Evolutionary conservation across 2,113 vertebrate genomes (phyloP).

Genomic region (Abramis brama): DNA sequence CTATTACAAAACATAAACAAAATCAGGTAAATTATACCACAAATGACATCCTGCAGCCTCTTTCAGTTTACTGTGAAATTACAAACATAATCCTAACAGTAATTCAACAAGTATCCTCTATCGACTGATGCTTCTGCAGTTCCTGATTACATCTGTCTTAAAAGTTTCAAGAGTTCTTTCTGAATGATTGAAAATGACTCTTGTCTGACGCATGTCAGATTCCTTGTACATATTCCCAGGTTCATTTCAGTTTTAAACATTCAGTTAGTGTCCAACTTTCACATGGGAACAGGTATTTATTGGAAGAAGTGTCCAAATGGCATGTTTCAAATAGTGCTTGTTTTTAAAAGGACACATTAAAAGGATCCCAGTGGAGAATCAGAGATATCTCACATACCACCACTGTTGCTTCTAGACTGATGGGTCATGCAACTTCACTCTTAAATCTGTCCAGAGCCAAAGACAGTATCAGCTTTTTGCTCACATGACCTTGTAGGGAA

Average conservation of each 20-base stretch:
- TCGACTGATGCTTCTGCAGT: not conserved
- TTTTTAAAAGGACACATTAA: conserved; percentile 70
- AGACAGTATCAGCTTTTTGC: conserved; percentile 50
- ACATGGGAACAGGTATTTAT: conserved; percentile 74
- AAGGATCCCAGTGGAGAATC: conserved; percentile 73
- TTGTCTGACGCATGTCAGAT: conserved; percentile 28
- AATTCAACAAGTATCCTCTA: not conserved
- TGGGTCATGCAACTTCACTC: conserved; percentile 66
- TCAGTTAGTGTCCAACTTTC: conserved; percentile 69
- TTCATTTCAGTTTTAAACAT: conserved; percentile 60
- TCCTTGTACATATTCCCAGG: conserved; percentile 38
- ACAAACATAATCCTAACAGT: not conserved
- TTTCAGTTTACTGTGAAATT: not conserved
- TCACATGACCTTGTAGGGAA: conserved; percentile 77
- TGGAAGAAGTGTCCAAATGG: conserved; percentile 64
- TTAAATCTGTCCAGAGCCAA: conserved; percentile 64
- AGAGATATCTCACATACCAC: conserved; percentile 76
- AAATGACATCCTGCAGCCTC: not conserved
- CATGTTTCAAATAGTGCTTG: conserved; percentile 67
- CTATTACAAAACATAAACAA: not conserved
- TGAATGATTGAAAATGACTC: conserved; percentile 43
- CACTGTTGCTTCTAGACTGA: conserved; percentile 64
- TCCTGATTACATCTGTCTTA: not conserved
- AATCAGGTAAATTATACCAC: not conserved
- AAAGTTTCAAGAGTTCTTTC: not conserved